Evolutionary conservation across 1,140 invertebrate genomes (phyloP).

Genomic region (Pseudomyrmex dendroicus): DNA sequence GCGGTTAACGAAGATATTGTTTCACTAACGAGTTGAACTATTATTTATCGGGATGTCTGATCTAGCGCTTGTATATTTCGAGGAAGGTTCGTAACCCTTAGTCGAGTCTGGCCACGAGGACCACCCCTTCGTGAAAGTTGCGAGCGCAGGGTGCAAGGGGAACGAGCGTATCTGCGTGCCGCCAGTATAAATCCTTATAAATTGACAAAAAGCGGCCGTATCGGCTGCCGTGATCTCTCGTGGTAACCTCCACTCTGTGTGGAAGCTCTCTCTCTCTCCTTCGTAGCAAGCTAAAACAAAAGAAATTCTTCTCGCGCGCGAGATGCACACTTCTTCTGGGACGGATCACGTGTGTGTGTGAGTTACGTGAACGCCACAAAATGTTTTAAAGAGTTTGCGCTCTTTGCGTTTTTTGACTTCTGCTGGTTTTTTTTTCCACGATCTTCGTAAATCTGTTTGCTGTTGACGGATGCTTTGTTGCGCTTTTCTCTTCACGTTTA

Average conservation of each 20-base stretch:
- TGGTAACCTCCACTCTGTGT: conserved; percentile 73
- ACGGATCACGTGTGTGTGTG: conserved; percentile 22
- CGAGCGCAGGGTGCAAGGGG: conserved; percentile 2
- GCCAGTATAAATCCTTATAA: conserved; percentile 82
- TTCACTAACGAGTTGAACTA: conserved; percentile 29
- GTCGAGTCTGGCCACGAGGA: conserved; percentile 52
- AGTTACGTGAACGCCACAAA: not conserved
- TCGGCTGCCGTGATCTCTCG: conserved; percentile 78
- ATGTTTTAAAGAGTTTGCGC: not conserved
- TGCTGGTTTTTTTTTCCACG: no score
- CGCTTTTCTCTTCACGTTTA: no score
- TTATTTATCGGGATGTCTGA: conserved; percentile 34
- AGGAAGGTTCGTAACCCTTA: conserved; percentile 38
- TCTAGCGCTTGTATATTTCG: conserved; percentile 30
- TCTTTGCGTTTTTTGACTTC: conserved; percentile 19
- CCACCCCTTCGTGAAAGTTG: conserved; percentile 66
- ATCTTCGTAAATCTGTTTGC: no score
- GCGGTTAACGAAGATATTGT: not conserved
- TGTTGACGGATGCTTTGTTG: no score
- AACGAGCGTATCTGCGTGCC: conserved; percentile 64
- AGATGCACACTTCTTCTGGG: conserved; percentile 47
- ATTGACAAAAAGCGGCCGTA: conserved; percentile 81
- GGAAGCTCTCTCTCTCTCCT: conserved; percentile 56
- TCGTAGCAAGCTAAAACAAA: conserved; percentile 74
- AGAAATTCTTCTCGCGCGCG: conserved; percentile 73